Conservation (phyloP, 2,113 vertebrate genomes). For the Lepus timidus region DNA sequence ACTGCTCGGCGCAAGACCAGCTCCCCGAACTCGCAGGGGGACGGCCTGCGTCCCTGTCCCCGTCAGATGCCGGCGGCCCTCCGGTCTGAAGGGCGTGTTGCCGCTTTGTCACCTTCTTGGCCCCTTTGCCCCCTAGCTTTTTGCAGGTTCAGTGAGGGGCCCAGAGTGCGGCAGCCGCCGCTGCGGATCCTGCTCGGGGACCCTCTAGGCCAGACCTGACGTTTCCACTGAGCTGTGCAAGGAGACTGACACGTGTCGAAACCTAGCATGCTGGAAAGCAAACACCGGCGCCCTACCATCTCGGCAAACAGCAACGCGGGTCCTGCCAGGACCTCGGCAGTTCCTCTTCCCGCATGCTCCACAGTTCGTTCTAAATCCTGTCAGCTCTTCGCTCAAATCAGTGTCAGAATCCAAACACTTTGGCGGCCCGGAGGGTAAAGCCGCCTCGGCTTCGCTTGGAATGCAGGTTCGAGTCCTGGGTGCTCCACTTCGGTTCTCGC, state of each 20-base stretch:
- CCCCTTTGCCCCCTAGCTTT: neutral
- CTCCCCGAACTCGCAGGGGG: neutral
- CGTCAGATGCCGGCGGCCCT: neutral
- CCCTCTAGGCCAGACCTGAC: neutral
- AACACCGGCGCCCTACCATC: neutral
- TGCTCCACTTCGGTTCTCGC: too few relatives aligned
- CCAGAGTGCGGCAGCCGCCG: neutral
- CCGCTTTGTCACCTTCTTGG: slow-evolving; percentile 4
- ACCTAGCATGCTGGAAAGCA: neutral
- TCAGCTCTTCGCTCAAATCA: neutral
- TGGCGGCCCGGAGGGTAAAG: too few relatives aligned
- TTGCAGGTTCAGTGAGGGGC: neutral
- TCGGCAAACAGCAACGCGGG: neutral
- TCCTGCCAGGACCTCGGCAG: neutral
- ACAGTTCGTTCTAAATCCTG: neutral
- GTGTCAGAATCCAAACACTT: neutral
- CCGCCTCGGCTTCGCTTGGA: too few relatives aligned
- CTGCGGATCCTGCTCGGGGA: neutral
- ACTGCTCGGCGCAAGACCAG: neutral
- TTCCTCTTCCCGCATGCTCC: neutral
- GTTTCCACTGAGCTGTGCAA: neutral
- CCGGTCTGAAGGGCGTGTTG: neutral
- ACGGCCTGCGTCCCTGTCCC: neutral
- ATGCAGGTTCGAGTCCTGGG: too few relatives aligned
- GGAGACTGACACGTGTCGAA: neutral